A percentile compares a stretch with the other conserved stretches of the same genome.
Evolutionary conservation across 2,797 vertebrate genomes (phyloP).

Genomic region (Neostethus bicornis): DNA sequence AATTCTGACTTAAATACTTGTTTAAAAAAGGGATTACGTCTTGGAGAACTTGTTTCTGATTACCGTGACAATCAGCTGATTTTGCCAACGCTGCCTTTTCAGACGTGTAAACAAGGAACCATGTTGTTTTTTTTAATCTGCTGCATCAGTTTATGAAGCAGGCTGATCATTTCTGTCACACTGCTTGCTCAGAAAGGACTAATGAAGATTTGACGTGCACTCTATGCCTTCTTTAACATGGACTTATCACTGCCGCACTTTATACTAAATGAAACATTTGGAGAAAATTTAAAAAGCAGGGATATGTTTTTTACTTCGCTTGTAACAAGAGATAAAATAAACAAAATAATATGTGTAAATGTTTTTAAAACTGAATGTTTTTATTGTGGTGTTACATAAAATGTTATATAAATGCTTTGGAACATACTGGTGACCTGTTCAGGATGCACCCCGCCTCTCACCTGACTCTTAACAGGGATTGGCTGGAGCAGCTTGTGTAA

Average conservation of each 20-base stretch:
- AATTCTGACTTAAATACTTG: conserved; percentile 3
- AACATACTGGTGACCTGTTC: too few relatives aligned
- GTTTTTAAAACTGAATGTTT: conserved; percentile 2
- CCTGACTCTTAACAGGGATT: too few relatives aligned
- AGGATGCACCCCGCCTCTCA: too few relatives aligned
- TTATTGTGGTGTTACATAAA: background rate
- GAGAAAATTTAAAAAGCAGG: conserved; percentile 26
- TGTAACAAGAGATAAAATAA: conserved; percentile 36
- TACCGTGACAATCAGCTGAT: conserved; percentile 19
- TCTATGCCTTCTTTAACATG: conserved; percentile 38
- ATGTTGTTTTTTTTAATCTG: conserved; percentile 20
- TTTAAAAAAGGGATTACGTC: conserved; percentile 53
- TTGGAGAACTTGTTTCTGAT: conserved; percentile 1
- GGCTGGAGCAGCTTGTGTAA: too few relatives aligned
- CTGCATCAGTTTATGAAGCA: conserved; percentile 13
- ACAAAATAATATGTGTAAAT: conserved; percentile 30
- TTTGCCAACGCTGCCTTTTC: conserved; percentile 32
- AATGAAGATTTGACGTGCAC: conserved; percentile 34
- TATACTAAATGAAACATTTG: conserved; percentile 47
- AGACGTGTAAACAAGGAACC: conserved; percentile 7
- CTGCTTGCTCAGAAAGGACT: conserved; percentile 4
- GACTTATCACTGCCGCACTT: conserved; percentile 77
- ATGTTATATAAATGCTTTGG: too few relatives aligned
- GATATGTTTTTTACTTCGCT: conserved; percentile 32
- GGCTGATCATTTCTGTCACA: conserved; percentile 12